Evolutionary conservation across 2,888 invertebrate species (phyloP).

Genomic region (Caenorhabditis virilis): DNA sequence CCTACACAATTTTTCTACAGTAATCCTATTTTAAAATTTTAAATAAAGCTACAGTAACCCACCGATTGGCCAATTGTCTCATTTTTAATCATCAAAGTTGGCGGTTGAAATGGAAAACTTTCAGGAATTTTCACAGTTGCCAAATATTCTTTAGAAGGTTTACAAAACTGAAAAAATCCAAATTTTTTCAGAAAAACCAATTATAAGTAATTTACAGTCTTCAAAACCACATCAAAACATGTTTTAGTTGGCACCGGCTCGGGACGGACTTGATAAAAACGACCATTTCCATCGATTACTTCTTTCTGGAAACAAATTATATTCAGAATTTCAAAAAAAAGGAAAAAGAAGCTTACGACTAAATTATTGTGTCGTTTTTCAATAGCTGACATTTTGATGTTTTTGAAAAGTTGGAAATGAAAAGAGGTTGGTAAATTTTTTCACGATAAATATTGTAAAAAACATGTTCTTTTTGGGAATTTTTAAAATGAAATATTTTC

Average conservation of each 20-base stretch:
- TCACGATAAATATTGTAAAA: no score
- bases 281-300: constrained; percentile 16
- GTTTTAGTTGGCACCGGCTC: constrained; percentile 37
- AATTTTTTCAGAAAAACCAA: neutral
- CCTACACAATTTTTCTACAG: no score
- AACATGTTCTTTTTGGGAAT: no score
- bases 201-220: constrained; percentile 9
- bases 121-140: constrained; percentile 27
- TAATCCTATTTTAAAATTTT: no score
- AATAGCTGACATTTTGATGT: neutral
- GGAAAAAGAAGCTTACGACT: neutral
- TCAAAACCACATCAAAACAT: constrained; percentile 29
- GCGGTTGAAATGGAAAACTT: constrained; percentile 18
- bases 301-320: constrained; percentile 8
- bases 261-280: constrained; percentile 14
- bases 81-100: constrained; percentile 4
- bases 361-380: constrained; percentile 1
- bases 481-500: no score
- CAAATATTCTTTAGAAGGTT: constrained; percentile 11
- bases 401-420: no score
- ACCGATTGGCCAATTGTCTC: constrained; percentile 8
- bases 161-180: constrained; percentile 14
- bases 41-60: neutral
- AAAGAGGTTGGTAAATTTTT: no score
- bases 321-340: neutral